Base-by-base conservation (phyloP, 2,797 vertebrate genomes). In the Ficedula albicollis region DNA sequence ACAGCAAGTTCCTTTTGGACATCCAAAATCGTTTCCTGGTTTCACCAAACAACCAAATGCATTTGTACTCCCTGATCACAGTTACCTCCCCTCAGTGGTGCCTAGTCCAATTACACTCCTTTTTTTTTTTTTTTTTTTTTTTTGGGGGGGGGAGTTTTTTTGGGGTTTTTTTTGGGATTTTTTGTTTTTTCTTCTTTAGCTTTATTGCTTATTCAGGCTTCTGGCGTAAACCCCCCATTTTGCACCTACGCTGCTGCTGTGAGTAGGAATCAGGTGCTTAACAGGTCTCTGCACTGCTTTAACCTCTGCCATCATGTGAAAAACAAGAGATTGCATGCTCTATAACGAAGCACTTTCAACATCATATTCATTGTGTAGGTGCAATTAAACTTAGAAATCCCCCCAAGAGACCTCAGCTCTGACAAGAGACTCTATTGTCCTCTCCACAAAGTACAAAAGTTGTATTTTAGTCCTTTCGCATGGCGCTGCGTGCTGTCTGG, bases 51-150 rank as follows among this genome's bases (percentile, higher is more conserved):
- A 27, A 22, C 59, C 2, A 0, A 22, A 59, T 10, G 2, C 1
- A 0, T 56, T 62, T 51, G 12, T 25, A 41, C 9, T 12, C 4
- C 7, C 1, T n/a, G 59, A 34, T 10, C 8, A 38, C 43, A 17
- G 3, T 32, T 36, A 29, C 11, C 18, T 44, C 38, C 12, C 15
- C 5, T 69, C 26, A 1, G 8, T 49, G 4, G 5, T 36, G 26
- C 32, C 34, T 27, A 16, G 14, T 34, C 26, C 52, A 30, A 11
- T n/a, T 38, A 25, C 14, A 12, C 3, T 10, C 3, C 0, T 1
- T 32, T 46, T 25, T 49, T 43, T 39, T 39, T 39, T 39, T 13
- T 15, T 39, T 14, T 39, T 43, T 19, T 41, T 26, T 23, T 46
- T 51, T 48, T n/a, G n/a, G n/a, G n/a, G n/a, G n/a, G n/a, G n/a